Conservation (phyloP, 1,140 invertebrate species). For the Calephelis virginiensis region DNA sequence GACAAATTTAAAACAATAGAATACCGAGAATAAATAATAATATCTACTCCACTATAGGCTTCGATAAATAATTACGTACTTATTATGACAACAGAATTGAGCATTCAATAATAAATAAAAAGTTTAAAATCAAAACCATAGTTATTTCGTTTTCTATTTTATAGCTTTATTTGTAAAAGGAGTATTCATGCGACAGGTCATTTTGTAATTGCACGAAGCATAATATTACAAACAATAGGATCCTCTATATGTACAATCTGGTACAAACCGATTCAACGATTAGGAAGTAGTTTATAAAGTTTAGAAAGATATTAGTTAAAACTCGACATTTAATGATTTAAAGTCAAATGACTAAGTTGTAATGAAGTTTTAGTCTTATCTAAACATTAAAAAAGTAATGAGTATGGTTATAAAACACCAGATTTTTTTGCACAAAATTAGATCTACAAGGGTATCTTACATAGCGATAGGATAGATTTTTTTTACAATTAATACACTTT, state of each 20-base stretch:
- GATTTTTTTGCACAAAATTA: too few relatives aligned
- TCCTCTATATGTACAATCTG: not conserved
- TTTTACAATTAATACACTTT: too few relatives aligned
- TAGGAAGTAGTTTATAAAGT: constrained; percentile 1
- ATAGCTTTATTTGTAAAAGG: not conserved
- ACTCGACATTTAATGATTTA: constrained; percentile 1
- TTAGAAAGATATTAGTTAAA: not conserved
- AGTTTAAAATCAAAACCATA: not conserved
- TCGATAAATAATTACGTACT: too few relatives aligned
- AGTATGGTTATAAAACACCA: too few relatives aligned
- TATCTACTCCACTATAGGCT: too few relatives aligned
- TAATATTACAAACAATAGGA: not conserved
- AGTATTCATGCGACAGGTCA: not conserved
- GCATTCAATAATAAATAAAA: not conserved
- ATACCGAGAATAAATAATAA: too few relatives aligned
- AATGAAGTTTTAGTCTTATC: not conserved
- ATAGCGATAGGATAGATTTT: too few relatives aligned
- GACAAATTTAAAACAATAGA: too few relatives aligned
- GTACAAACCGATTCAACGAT: not conserved
- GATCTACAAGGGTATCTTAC: too few relatives aligned
- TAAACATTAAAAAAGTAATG: not conserved
- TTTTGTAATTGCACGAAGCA: not conserved
- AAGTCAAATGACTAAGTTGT: constrained; percentile 3
- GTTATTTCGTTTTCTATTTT: not conserved
- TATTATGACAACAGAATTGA: too few relatives aligned